Base-by-base conservation (phyloP, 2,113 vertebrate genomes). In the Periophthalmodon schlosseri region DNA sequence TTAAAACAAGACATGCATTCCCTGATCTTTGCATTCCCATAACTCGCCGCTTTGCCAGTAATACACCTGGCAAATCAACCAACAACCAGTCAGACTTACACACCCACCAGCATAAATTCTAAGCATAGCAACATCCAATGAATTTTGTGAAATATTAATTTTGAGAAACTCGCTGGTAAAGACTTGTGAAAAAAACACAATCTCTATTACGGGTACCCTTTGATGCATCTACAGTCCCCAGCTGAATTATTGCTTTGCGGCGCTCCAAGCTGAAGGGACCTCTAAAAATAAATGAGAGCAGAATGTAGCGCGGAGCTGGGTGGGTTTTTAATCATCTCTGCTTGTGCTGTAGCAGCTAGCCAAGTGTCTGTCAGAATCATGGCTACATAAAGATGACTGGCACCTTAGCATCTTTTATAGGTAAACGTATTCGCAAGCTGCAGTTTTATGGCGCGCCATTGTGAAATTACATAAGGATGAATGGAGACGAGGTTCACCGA, bases 261-360 rank as follows among this genome's bases (percentile, higher is more conserved):
- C 83, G 79, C 89, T 91, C 80, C 84, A 86, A 79, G 83, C 80
- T 80, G 75, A 72, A 76, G 80, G 84, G 83, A 87, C 74, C 69
- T 79, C 85, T 87, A 88, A 88, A 86, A 87, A 87, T 88, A 89
- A 88, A 88, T 83, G 70, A 91, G 81, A 72, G 72, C 80, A 80
- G 77, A 74, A 65, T 72, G 75, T 67, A 61, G 78, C 57, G 73
- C 68, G 77, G 84, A 66, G 50, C 60, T 24, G 74, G 72, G 52
- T 58, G 73, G 83, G 89, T 90, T 86, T 91, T 92, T 91, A 87
- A 92, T 89, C 87, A 90, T 69, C 60, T 69, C 39, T 56, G 54
- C 75, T 77, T 72, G 64, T 74, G 78, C 87, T 80, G 79, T 76
- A 71, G 80, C 68, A 49, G 70, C 58, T 67, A 23, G 72, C 78